Conservation (phyloP, 1,140 invertebrate species). For the Gyrodactylus bullatarudis region DNA sequence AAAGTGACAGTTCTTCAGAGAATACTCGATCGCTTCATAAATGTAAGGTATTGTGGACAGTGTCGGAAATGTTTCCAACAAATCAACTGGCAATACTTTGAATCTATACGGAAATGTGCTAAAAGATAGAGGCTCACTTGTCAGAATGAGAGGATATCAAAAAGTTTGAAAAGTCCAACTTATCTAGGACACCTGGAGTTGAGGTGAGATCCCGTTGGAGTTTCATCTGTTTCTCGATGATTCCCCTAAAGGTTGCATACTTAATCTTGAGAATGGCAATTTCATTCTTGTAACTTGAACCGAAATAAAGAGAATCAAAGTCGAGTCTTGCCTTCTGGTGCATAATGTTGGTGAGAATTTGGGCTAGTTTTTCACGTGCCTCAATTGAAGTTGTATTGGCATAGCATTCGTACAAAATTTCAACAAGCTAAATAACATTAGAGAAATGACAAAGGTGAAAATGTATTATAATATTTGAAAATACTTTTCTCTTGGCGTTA, state of each 20-base stretch:
- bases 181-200: too few species aligned
- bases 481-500: constrained; percentile 15
- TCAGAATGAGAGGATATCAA: too few species aligned
- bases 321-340: constrained; percentile 15
- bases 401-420: neutral
- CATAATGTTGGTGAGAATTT: constrained; percentile 17
- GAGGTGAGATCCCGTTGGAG: too few species aligned
- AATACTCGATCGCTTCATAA: neutral
- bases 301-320: constrained; percentile 14
- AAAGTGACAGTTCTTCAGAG: neutral
- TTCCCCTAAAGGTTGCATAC: neutral
- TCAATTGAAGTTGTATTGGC: constrained; percentile 11
- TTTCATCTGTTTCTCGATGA: neutral
- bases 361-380: constrained; percentile 11
- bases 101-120: neutral
- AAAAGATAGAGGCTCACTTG: too few species aligned
- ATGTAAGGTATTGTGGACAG: neutral
- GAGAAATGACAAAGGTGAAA: neutral
- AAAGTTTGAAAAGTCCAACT: too few species aligned
- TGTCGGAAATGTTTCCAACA: neutral
- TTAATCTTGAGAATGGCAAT: neutral
- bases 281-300: constrained; percentile 9
- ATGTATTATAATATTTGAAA: neutral
- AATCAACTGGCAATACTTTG: neutral
- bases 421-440: neutral